Evolutionary conservation across 2,113 vertebrate genomes (phyloP).

Genomic region (Peromyscus leucopus): DNA sequence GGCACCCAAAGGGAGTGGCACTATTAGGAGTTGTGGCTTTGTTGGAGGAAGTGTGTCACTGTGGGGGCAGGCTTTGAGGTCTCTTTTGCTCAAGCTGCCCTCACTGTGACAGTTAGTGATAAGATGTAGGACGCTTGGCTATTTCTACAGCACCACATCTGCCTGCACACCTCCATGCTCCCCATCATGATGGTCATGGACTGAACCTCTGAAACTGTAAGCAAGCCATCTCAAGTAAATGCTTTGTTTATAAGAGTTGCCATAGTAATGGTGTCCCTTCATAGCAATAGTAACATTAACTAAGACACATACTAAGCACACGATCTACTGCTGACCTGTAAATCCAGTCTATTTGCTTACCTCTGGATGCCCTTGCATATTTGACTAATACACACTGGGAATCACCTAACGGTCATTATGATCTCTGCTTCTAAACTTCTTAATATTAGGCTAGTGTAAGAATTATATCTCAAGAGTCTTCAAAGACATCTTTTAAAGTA

Average conservation of each 20-base stretch:
- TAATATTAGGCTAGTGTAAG: slow-evolving; percentile 23
- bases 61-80: too few species aligned
- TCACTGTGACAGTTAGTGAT: too few species aligned
- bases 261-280: background rate
- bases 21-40: background rate
- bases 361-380: background rate
- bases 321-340: background rate
- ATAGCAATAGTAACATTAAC: background rate
- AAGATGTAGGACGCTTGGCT: background rate
- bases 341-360: background rate
- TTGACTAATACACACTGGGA: background rate
- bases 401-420: background rate
- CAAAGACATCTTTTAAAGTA: background rate
- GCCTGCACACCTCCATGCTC: background rate
- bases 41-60: too few species aligned
- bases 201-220: background rate
- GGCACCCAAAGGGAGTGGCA: background rate
- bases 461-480: background rate
- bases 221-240: background rate
- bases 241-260: background rate
- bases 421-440: slow-evolving; percentile 50
- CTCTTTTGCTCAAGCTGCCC: too few species aligned
- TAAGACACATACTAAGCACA: background rate
- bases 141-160: background rate
- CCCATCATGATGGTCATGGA: background rate